Evolutionary conservation across 2,113 vertebrate genomes (phyloP), one percentile per base, ranked within the genome.

Genomic region (Passer domesticus): DNA sequence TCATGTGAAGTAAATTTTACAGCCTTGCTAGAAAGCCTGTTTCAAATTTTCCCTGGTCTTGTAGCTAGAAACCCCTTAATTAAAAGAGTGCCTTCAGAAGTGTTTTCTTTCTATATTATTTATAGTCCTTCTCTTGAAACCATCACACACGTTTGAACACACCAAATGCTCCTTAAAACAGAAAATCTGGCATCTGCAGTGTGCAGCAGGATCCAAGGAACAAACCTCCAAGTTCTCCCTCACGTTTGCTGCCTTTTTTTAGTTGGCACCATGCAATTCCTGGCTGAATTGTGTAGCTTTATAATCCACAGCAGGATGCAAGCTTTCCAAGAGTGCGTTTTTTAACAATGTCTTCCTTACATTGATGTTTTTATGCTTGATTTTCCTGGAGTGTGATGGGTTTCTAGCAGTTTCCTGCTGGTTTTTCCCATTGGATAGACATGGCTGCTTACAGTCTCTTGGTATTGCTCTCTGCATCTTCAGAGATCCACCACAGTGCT

Each of bases 191-290:
- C 70, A 27, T 19, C 52, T 20, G 56, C 73, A 69, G 41, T 0
- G 3, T 31, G 30, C 81, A 88, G 91, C 1, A 0, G 39, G 67
- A 69, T 79, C 92, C 95, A 91, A 44, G 59, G 92, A 82, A 63
- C 96, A 86, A 86, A 80, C 37, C 53, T 88, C 85, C 92, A 63
- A 50, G 28, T 62, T n/a, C 70, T 92, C 88, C 78, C 79, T 73
- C 85, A 44, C 28, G 44, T 88, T 90, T 58, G 62, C 78, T 95
- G 90, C 68, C 62, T 76, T 60, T 53, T 68, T 49, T 47, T 16
- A 27, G 24, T 33, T 76, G 92, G 90, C 89, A 92, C 59, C n/a
- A 8, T 0, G 0, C 64, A 15, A 41, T 18, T 83, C 25, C 89
- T 92, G 93, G 92, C 93, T 67, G 43, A 52, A 1, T 35, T 6